phyloP scores from a whole-genome alignment of 1,140 invertebrate genomes.

The Drosophila pseudoobscura region DNA sequence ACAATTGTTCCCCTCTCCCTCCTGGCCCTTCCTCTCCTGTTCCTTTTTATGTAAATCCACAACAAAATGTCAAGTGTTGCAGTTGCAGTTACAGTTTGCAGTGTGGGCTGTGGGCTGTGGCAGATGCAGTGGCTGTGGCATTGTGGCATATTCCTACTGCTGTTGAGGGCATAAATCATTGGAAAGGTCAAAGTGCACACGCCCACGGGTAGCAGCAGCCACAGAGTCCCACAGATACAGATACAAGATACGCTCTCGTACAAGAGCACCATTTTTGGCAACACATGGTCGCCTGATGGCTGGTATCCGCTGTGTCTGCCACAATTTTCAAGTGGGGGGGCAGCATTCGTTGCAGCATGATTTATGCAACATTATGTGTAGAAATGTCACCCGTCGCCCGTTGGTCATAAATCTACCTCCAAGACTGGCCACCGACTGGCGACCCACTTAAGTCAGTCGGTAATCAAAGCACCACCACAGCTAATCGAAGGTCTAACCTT shows the following conservation, averaged over 20 bases:
- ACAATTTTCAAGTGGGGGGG: constrained; percentile 55
- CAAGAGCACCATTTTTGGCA: background rate
- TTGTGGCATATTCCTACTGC: constrained; percentile 14
- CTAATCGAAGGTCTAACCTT: constrained; percentile 34
- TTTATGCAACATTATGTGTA: constrained; percentile 51
- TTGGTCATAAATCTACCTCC: too few relatives aligned
- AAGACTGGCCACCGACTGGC: constrained; percentile 12
- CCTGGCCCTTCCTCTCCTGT: background rate
- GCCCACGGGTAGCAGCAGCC: constrained; percentile 43
- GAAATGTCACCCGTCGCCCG: too few relatives aligned
- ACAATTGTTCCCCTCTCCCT: constrained; percentile 23
- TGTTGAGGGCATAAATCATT: constrained; percentile 58
- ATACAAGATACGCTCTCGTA: background rate
- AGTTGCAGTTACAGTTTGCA: constrained; percentile 21
- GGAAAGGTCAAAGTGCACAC: constrained; percentile 67
- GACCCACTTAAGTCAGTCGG: constrained; percentile 46
- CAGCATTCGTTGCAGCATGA: constrained; percentile 45
- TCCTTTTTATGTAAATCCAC: constrained; percentile 22
- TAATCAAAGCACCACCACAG: background rate
- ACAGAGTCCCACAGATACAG: constrained; percentile 2
- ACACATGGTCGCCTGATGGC: constrained; percentile 60
- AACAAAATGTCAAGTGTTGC: constrained; percentile 59
- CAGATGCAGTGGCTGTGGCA: constrained; percentile 14
- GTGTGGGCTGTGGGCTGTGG: too few relatives aligned
- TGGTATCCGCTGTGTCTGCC: constrained; percentile 23